These are phyloP conservation scores for Aphis craccivora DNA, from an alignment of 1,140 invertebrate species.

Conservation along the genomic window DNA sequence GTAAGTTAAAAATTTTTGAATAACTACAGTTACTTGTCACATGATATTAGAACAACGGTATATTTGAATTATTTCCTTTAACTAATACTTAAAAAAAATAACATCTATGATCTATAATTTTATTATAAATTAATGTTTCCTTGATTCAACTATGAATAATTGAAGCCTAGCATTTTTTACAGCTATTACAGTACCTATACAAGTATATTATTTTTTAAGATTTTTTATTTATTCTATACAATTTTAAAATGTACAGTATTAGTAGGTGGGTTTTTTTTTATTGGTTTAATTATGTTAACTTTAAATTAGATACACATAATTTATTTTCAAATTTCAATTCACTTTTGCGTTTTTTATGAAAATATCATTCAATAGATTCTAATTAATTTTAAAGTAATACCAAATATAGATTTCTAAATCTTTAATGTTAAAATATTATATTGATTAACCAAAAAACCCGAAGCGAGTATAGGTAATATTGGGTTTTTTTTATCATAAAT, in stretches of 20 bases:
- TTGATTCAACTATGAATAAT: conserved; percentile 30
- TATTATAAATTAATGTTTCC: neutral
- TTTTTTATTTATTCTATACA: neutral
- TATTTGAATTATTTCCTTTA: neutral
- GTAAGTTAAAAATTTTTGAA: neutral
- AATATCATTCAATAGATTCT: neutral
- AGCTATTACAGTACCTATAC: neutral
- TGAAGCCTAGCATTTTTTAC: neutral
- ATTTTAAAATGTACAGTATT: neutral
- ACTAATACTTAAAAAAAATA: neutral
- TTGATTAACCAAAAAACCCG: neutral
- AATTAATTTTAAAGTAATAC: neutral
- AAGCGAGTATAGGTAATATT: neutral
- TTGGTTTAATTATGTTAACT: neutral
- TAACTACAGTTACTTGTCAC: conserved; percentile 27
- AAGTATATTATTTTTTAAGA: conserved; percentile 4
- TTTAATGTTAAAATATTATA: neutral
- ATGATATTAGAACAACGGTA: conserved; percentile 8
- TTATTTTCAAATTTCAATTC: neutral
- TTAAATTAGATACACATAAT: neutral
- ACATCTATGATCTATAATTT: neutral
- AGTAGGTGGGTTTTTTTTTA: neutral
- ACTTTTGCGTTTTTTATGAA: neutral
- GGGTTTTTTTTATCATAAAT: neutral
- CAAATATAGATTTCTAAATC: neutral